A percentile compares a stretch with the other conserved stretches of the same genome.
phyloP scores from a whole-genome alignment of 2,888 invertebrate species.

The Acanthosepion esculentum region DNA sequence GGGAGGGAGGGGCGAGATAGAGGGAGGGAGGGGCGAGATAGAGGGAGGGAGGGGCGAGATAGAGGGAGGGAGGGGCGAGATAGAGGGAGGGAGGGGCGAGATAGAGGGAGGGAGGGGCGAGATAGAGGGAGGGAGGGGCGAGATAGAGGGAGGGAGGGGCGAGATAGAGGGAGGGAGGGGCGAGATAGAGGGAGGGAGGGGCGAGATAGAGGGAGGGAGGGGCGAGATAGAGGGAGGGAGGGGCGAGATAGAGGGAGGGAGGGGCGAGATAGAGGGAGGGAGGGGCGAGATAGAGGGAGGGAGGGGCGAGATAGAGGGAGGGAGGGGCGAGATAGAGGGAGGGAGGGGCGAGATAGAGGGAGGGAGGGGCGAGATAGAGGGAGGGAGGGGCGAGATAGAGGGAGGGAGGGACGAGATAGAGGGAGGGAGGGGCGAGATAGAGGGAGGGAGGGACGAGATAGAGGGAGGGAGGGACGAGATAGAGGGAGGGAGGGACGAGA shows the following conservation, averaged over 20 bases:
- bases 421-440: neutral
- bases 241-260: neutral
- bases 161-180: neutral
- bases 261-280: neutral
- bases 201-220: neutral
- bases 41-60: too few relatives aligned
- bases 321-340: neutral
- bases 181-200: neutral
- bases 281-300: neutral
- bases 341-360: neutral
- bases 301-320: neutral
- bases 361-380: neutral
- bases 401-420: neutral
- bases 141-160: too few relatives aligned
- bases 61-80: too few relatives aligned
- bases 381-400: neutral
- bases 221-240: neutral
- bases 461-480: neutral
- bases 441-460: neutral
- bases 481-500: neutral
- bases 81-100: too few relatives aligned
- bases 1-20: too few relatives aligned
- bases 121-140: too few relatives aligned
- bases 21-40: too few relatives aligned
- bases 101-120: too few relatives aligned